Conservation (phyloP, 2,113 vertebrate species). For the Mohoua ochrocephala region DNA sequence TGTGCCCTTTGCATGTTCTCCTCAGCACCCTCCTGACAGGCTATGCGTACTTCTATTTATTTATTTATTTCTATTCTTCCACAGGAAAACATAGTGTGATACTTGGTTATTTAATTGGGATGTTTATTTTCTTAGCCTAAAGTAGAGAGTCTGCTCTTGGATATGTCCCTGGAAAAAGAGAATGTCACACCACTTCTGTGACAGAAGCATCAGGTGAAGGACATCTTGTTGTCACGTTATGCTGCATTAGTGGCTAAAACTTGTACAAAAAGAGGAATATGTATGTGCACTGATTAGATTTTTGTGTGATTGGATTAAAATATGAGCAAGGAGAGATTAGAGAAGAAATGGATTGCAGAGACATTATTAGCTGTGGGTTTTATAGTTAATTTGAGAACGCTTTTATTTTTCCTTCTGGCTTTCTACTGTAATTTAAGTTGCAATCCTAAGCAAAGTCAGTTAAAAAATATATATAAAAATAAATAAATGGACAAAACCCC, state of each 20-base stretch:
- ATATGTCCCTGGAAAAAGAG: not conserved
- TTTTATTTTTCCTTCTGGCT: conserved; percentile 29
- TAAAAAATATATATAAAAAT: not conserved
- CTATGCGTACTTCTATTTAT: not conserved
- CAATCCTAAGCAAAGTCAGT: conserved; percentile 28
- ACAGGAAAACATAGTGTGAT: not conserved
- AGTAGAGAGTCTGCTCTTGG: not conserved
- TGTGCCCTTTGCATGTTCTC: not conserved
- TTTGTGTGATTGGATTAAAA: conserved; percentile 37
- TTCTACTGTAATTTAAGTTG: conserved; percentile 43
- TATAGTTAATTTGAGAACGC: conserved; percentile 33
- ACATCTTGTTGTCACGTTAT: not conserved
- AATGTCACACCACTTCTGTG: not conserved
- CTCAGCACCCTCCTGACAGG: not conserved
- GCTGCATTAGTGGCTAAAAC: conserved; percentile 12
- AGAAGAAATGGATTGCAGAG: conserved; percentile 4
- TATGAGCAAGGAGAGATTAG: conserved; percentile 7
- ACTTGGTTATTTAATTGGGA: not conserved
- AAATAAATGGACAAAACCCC: not conserved
- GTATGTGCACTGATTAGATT: not conserved
- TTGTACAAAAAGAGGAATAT: not conserved
- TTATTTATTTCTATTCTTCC: not conserved
- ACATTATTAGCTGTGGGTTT: not conserved
- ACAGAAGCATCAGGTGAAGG: not conserved
- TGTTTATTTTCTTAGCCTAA: not conserved